Evolutionary conservation across 1,140 invertebrate genomes (phyloP).

Genomic region (Aphelenchoides fujianensis): DNA sequence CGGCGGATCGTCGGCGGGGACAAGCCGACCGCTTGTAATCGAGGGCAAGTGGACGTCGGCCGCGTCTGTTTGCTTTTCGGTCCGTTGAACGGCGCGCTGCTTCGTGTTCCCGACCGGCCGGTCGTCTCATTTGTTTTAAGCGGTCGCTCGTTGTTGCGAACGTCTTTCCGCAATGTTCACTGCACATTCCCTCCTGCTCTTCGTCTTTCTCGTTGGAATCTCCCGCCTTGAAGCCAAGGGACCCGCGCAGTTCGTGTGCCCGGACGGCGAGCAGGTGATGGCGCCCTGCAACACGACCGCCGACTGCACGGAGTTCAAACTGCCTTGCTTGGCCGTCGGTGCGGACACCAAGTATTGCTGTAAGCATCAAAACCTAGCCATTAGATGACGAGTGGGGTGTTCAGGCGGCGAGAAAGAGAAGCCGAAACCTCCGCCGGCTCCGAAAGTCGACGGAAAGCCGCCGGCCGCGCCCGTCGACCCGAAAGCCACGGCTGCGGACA

Average conservation of each 20-base stretch:
- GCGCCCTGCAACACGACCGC: background rate
- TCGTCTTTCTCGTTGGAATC: background rate
- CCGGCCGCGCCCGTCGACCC: background rate
- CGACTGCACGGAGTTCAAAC: background rate
- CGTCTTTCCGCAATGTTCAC: no score
- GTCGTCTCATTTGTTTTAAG: no score
- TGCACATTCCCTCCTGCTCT: background rate
- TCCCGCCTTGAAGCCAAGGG: background rate
- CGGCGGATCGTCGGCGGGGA: no score
- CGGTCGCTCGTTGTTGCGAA: no score
- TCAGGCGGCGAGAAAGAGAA: background rate
- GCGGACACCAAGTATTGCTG: background rate
- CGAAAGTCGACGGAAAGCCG: background rate
- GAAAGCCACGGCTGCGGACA: background rate
- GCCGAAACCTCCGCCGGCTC: background rate
- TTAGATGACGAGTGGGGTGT: background rate
- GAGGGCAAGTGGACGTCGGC: no score
- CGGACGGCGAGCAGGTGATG: background rate
- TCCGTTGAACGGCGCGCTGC: no score
- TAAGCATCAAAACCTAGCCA: background rate
- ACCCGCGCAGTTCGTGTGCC: background rate
- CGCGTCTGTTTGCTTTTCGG: no score
- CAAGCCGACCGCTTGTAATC: no score
- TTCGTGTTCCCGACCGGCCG: no score
- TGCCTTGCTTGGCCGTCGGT: background rate